Evolutionary conservation across 2,888 invertebrate species (phyloP), one percentile per base, ranked within the genome.

Genomic region (Cheiracanthium punctorium): DNA sequence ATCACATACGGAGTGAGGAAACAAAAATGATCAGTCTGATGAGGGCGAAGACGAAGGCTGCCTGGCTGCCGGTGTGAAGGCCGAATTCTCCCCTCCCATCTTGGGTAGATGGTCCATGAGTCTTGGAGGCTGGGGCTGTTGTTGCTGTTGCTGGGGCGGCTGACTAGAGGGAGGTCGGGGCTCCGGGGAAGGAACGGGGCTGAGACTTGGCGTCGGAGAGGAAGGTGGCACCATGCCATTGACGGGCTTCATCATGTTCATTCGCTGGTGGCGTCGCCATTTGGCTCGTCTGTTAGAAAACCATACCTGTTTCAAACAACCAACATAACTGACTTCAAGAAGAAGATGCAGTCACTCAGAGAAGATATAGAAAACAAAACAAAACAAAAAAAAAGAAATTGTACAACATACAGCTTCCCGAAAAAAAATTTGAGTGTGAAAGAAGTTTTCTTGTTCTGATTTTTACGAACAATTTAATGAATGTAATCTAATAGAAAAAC

Each of bases 281-380:
- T 97, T 97, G 93, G 97, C 97, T 94, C 97, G 96, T 96, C 97
- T 96, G 96, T 97, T 97, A 95, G 97, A 97, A 96, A 97, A 97
- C 97, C 97, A 97, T 95, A 97, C 97, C 97, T 97, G 96, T 95
- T 82, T 88, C 88, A 88, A 88, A 88, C 85, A 71, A 84, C 30
- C 84, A 84, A 84, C 74, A 84, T 84, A 79, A 84, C 84, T 85
- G 84, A 85, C 84, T 85, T 85, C 84, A 85, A 85, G 84, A 80
- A 85, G 84, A 85, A 85, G 82, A 82, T 65, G 64, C 76, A 82
- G 79, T 80, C 73, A 80, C 43, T 71, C 29, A 67, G 32, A 67
- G 32, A 67, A 67, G n/a, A 29, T 20, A 65, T 65, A 29, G 10
- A 65, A 14, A 65, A 65, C 65, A 17, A 65, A 28, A 29, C 29